A percentile compares a stretch with the other conserved stretches of the same genome.
Conservation (phyloP, 2,888 invertebrate species). For the Latrodectus hesperus region DNA sequence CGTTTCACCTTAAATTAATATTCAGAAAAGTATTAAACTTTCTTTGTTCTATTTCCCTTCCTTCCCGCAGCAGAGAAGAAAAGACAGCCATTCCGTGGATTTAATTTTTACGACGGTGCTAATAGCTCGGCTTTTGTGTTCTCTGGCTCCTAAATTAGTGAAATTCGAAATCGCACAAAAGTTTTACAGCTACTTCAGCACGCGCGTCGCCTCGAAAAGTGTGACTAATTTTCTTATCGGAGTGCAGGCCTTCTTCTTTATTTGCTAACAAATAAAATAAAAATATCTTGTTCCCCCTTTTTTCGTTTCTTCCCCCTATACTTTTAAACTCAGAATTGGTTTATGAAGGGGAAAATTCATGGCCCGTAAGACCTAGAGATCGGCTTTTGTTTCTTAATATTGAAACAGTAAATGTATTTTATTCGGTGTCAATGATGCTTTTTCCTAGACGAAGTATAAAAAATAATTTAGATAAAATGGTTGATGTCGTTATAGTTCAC, state of each 20-base stretch:
- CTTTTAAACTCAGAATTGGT: no score
- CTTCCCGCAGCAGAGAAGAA: not conserved
- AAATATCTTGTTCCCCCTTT: not conserved
- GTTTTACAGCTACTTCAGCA: slow-evolving; percentile 52
- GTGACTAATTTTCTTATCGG: slow-evolving; percentile 42
- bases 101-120: slow-evolving; percentile 56
- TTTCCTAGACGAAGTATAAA: no score
- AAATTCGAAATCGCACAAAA: slow-evolving; percentile 54
- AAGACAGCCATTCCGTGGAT: slow-evolving; percentile 41
- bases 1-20: slow-evolving; percentile 42
- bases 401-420: no score
- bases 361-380: no score
- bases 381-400: no score
- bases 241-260: not conserved
- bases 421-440: no score
- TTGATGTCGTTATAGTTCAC: no score
- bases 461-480: no score
- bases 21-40: slow-evolving; percentile 39
- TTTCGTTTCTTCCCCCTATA: not conserved
- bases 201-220: not conserved
- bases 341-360: no score
- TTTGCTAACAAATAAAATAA: not conserved
- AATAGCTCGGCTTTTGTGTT: slow-evolving; percentile 37
- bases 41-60: slow-evolving; percentile 26
- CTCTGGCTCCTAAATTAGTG: slow-evolving; percentile 37